Conservation (phyloP, 1,140 invertebrate genomes). For the Vollenhovia emeryi region DNA sequence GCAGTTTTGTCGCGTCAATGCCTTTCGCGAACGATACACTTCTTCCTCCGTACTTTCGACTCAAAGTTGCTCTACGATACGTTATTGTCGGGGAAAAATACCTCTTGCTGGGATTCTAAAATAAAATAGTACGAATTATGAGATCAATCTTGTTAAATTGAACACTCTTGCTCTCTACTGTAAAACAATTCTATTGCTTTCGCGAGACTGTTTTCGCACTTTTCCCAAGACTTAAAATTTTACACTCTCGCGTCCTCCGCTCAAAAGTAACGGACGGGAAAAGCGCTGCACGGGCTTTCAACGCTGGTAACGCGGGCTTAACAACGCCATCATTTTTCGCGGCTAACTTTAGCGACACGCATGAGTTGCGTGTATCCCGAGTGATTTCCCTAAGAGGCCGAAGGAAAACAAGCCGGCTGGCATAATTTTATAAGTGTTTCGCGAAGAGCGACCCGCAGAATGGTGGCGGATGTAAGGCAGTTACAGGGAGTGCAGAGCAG, state of each 20-base stretch:
- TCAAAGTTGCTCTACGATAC: neutral
- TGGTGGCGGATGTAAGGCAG: slow-evolving; percentile 75
- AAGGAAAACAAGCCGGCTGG: slow-evolving; percentile 45
- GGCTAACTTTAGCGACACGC: neutral
- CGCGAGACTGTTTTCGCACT: neutral
- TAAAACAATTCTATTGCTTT: slow-evolving; percentile 1
- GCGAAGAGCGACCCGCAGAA: slow-evolving; percentile 66
- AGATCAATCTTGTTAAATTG: neutral
- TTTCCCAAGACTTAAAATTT: neutral
- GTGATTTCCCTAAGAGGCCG: slow-evolving; percentile 34
- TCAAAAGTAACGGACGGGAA: neutral
- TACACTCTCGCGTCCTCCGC: neutral
- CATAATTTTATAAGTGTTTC: slow-evolving; percentile 78
- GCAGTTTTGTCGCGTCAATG: neutral
- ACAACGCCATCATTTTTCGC: slow-evolving; percentile 4
- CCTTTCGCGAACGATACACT: neutral
- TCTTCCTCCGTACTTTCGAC: neutral
- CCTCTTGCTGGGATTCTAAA: neutral
- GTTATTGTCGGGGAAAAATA: neutral
- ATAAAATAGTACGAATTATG: neutral
- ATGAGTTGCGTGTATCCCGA: slow-evolving; percentile 22
- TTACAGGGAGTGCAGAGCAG: slow-evolving; percentile 73
- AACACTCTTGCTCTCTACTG: neutral
- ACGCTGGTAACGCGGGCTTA: neutral
- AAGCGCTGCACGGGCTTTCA: neutral